phyloP scores from a whole-genome alignment of 2,113 vertebrate genomes.

The Indri indri region DNA sequence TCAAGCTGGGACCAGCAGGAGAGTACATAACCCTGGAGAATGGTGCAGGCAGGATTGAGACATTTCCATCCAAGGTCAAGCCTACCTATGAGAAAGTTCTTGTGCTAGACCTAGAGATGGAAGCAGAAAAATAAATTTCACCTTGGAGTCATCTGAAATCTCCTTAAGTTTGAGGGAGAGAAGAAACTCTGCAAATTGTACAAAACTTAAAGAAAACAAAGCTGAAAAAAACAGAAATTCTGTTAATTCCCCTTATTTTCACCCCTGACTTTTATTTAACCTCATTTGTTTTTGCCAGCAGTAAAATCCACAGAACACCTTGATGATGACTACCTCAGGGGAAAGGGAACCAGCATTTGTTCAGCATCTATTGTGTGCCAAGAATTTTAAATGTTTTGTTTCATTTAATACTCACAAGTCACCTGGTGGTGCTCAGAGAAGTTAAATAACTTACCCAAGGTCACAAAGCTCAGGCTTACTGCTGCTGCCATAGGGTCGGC shows the following conservation, averaged over 20 bases:
- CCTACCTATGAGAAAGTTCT: neutral
- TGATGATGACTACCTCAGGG: constrained; percentile 19
- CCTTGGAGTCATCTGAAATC: neutral
- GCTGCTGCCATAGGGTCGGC: too few relatives aligned
- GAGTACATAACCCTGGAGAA: neutral
- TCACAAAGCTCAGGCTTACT: neutral
- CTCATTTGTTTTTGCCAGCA: constrained; percentile 14
- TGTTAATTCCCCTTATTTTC: constrained; percentile 10
- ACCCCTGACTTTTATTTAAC: constrained; percentile 56
- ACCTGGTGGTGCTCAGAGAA: neutral
- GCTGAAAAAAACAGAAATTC: constrained; percentile 18
- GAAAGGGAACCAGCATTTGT: neutral
- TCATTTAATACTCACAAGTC: constrained; percentile 4
- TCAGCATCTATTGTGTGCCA: neutral
- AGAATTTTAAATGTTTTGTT: constrained; percentile 15
- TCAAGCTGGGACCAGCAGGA: neutral
- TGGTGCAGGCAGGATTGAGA: neutral
- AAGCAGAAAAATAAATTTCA: neutral
- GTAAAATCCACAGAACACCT: constrained; percentile 24
- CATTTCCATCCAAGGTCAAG: neutral
- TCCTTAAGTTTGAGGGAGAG: neutral
- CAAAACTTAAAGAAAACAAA: constrained; percentile 6
- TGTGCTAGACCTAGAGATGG: neutral
- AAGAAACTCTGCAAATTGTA: neutral
- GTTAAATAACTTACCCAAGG: neutral